Evolutionary conservation across 1,140 invertebrate genomes (phyloP).

Genomic region (Drosophila nannoptera): DNA sequence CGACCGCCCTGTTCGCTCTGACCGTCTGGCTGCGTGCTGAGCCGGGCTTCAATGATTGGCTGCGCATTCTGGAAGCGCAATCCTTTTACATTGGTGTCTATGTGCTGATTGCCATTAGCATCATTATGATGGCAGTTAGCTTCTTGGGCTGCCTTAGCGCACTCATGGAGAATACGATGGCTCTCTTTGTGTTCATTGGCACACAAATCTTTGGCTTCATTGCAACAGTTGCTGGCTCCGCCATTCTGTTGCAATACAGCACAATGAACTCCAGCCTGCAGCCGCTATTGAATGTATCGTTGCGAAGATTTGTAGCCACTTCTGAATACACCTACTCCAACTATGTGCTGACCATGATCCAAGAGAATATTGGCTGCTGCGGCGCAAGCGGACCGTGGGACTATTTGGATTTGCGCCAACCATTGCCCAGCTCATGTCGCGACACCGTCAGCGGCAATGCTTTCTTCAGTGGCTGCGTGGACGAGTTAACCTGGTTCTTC

Average conservation of each 20-base stretch:
- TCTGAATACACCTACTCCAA: constrained; percentile 83
- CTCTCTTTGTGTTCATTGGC: constrained; percentile 83
- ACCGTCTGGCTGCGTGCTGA: constrained; percentile 90
- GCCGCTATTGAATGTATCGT: constrained; percentile 84
- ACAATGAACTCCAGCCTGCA: constrained; percentile 88
- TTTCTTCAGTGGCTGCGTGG: constrained; percentile 91
- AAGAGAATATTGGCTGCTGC: constrained; percentile 93
- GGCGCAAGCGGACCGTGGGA: constrained; percentile 90
- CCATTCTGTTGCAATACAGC: constrained; percentile 88
- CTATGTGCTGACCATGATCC: constrained; percentile 86
- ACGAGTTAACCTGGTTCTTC: constrained; percentile 90
- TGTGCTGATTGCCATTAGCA: constrained; percentile 85
- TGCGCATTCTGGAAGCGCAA: constrained; percentile 85
- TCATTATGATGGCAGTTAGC: constrained; percentile 86
- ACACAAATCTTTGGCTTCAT: constrained; percentile 86
- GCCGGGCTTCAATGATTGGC: constrained; percentile 88
- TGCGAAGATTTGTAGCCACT: constrained; percentile 85
- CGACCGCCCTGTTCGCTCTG: constrained; percentile 86
- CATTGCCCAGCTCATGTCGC: constrained; percentile 88
- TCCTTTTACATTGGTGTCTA: constrained; percentile 91
- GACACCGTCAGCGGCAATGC: constrained; percentile 93
- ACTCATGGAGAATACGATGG: constrained; percentile 83
- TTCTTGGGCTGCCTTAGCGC: constrained; percentile 88
- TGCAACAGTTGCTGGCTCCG: constrained; percentile 86
- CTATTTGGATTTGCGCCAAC: constrained; percentile 86